Base-by-base conservation (phyloP, 2,113 vertebrate genomes). In the Miniopterus natalensis region DNA sequence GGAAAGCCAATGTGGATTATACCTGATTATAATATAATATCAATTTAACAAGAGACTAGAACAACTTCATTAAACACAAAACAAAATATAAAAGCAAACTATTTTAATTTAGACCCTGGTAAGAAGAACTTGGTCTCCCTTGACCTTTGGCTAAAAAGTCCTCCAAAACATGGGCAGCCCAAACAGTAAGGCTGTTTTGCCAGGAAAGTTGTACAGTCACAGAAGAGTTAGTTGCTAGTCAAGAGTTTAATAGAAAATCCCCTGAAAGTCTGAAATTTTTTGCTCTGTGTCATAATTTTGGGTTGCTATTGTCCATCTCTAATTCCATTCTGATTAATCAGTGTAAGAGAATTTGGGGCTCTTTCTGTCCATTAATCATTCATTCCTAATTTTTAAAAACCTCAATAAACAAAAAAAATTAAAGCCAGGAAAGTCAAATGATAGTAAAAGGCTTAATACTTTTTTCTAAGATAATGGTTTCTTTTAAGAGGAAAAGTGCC, bases 401-500 rank as follows among this genome's bases (percentile, higher is more conserved):
- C 2, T 68, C 21, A 36, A 65, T 51, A 51, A 85, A 53, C 36
- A 88, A 90, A 92, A 92, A 36, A 92, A 71, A 61, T 27, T 63
- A 79, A 45, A 42, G 10, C 17, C 87, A 84, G 36, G 63, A n/a
- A 73, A 91, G 14, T 49, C 51, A 65, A 70, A n/a, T 45, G 7
- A 70, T 27, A 86, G 23, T 66, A 77, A 93, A 89, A 66, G 2
- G 14, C 55, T 90, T 71, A 36, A 55, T 18, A 15, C 3, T 47
- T 42, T n/a, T 75, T 42, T 27, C 27, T 49, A 70, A 66, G 31
- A 42, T 45, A 13, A 73, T n/a, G 5, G 9, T 45, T 78, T 73
- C 21, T 65, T 94, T 92, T 86, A 71, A 83, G 18, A 86, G 18
- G n/a, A 92, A 94, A 75, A 65, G 23, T 75, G 10, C 3, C 25